phyloP scores from a whole-genome alignment of 2,888 invertebrate species.

The Cheiracanthium punctorium region DNA sequence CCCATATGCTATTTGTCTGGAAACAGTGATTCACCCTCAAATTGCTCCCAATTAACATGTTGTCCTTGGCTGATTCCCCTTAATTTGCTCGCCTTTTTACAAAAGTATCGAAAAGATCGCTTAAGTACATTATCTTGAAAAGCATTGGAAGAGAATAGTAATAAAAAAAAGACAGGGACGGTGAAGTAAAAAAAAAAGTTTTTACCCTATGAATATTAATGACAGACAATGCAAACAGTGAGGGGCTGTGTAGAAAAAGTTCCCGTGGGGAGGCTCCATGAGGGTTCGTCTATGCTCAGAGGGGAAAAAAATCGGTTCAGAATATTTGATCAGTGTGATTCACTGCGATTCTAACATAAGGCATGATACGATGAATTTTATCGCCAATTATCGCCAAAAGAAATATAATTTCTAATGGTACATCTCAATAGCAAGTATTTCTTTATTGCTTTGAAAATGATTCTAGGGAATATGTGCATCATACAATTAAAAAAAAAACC shows the following conservation, averaged over 20 bases:
- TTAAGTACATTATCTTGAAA: not conserved
- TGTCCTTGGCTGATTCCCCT: not conserved
- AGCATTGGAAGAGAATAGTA: not conserved
- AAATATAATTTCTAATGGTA: no score
- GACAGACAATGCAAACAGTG: not conserved
- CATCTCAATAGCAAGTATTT: no score
- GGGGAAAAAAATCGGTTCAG: not conserved
- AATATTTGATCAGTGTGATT: not conserved
- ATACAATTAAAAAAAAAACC: no score
- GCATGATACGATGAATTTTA: no score
- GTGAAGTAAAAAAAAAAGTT: not conserved
- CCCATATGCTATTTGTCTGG: not conserved
- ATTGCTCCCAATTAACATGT: not conserved
- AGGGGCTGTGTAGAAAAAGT: not conserved
- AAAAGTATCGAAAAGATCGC: not conserved
- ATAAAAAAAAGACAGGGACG: no score
- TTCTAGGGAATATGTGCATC: no score
- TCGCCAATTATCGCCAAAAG: not conserved
- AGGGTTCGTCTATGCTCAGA: not conserved
- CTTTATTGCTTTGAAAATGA: no score
- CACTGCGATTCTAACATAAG: not conserved
- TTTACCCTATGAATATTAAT: not conserved
- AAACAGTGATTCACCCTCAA: not conserved
- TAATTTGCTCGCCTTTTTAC: not conserved
- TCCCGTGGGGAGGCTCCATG: not conserved